A percentile compares a stretch with the other conserved stretches of the same genome.
phyloP scores from a whole-genome alignment of 2,888 invertebrate species.

The Noctua janthina region DNA sequence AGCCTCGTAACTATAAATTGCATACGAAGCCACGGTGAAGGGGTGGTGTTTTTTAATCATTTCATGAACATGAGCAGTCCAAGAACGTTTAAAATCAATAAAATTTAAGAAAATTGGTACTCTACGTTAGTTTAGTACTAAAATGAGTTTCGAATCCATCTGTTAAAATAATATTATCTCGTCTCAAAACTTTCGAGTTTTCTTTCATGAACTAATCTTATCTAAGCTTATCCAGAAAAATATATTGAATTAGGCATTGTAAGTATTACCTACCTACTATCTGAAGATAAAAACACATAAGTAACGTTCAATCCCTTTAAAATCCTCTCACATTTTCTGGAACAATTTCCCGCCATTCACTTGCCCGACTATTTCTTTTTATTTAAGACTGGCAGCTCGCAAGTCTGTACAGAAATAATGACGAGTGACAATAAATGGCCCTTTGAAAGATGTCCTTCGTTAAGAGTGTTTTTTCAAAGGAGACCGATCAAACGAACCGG shows the following conservation, averaged over 20 bases:
- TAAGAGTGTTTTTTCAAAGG: constrained; percentile 45
- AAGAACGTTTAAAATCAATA: no score
- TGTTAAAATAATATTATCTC: neutral
- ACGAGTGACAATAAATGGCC: constrained; percentile 37
- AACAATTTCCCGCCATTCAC: constrained; percentile 24
- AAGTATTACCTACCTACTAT: neutral
- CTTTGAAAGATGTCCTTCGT: constrained; percentile 44
- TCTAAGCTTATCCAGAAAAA: neutral
- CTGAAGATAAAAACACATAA: constrained; percentile 6
- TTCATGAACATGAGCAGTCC: no score
- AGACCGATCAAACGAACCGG: constrained; percentile 52
- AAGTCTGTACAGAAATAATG: constrained; percentile 27
- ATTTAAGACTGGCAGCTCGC: constrained; percentile 8
- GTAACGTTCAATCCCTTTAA: constrained; percentile 5
- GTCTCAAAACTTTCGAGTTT: neutral
- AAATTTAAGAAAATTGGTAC: neutral
- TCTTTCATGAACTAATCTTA: neutral
- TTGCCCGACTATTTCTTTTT: constrained; percentile 41
- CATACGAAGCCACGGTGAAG: neutral
- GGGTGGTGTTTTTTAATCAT: no score
- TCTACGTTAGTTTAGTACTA: neutral
- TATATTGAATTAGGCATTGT: constrained; percentile 1
- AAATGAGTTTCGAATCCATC: neutral
- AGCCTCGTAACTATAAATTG: no score
- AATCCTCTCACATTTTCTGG: constrained; percentile 25